These are phyloP conservation scores for Chamaea fasciata DNA, from an alignment of 2,113 vertebrate genomes.

Conservation along the genomic window DNA sequence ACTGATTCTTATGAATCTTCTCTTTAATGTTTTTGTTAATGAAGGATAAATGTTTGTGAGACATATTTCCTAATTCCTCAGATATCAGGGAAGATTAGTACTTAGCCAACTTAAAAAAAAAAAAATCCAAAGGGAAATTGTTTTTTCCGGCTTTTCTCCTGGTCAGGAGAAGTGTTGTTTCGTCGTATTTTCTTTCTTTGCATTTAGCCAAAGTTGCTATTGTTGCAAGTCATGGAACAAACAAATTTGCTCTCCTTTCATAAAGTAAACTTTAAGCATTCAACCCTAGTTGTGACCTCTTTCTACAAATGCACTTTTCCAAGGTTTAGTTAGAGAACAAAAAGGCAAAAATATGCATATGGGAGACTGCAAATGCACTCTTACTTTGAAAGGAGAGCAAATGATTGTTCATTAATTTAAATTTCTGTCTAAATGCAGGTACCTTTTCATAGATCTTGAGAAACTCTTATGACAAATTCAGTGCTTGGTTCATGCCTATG, in stretches of 20 bases:
- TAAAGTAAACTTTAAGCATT: background rate
- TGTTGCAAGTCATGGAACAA: background rate
- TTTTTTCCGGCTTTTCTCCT: slow-evolving; percentile 4
- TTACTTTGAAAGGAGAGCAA: background rate
- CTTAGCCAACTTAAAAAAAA: background rate
- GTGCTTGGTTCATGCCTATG: background rate
- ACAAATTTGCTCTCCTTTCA: background rate
- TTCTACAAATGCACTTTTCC: background rate
- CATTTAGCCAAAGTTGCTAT: background rate
- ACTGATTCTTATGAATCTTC: slow-evolving; percentile 40
- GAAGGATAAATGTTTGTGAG: slow-evolving; percentile 26
- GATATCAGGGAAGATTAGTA: slow-evolving; percentile 6
- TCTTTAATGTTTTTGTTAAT: slow-evolving; percentile 52
- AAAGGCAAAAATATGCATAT: background rate
- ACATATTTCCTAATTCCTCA: slow-evolving; percentile 22
- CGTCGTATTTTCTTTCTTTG: background rate
- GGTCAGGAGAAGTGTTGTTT: background rate
- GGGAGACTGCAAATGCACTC: background rate
- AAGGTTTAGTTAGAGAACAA: background rate
- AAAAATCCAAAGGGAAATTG: background rate
- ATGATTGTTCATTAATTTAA: background rate
- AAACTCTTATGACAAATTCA: background rate
- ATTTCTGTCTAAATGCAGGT: background rate
- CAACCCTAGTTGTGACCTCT: background rate
- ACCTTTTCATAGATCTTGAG: background rate